Conservation (phyloP, 2,888 invertebrate species). For the Lathronympha strigana region DNA sequence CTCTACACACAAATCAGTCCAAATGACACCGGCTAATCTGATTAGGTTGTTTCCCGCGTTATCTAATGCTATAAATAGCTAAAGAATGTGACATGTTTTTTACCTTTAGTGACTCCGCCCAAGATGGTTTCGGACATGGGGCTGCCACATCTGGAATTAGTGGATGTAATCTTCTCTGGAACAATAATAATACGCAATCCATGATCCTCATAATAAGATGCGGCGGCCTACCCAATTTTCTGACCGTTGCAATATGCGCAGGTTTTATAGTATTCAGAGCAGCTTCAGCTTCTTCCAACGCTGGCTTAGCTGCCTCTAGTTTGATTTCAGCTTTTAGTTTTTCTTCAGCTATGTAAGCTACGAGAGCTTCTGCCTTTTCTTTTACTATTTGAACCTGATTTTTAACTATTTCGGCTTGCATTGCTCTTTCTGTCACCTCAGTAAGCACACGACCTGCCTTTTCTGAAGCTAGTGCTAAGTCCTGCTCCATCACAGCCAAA, state of each 20-base stretch:
- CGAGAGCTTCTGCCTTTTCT: constrained; percentile 96
- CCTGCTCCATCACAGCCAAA: constrained; percentile 96
- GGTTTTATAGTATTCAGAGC: constrained; percentile 98
- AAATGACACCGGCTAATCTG: too few relatives aligned
- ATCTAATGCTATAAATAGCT: too few relatives aligned
- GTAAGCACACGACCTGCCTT: constrained; percentile 94
- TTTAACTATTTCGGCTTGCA: constrained; percentile 97
- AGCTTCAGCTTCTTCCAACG: constrained; percentile 96
- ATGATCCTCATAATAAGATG: constrained; percentile 99
- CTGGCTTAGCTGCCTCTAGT: constrained; percentile 97
- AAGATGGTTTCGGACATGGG: constrained; percentile 96
- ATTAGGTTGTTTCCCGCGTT: too few relatives aligned
- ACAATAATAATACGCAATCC: constrained; percentile 97
- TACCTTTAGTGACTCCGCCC: constrained; percentile 97
- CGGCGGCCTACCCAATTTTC: constrained; percentile 97
- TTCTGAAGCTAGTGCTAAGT: constrained; percentile 95
- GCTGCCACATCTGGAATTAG: constrained; percentile 91
- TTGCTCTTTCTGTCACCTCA: constrained; percentile 96
- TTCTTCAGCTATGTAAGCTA: constrained; percentile 94
- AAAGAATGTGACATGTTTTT: background rate
- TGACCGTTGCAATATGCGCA: constrained; percentile 97
- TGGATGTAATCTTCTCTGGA: constrained; percentile 94
- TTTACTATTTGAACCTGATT: constrained; percentile 98
- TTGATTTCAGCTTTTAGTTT: constrained; percentile 96
- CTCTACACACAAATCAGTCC: too few relatives aligned